These are phyloP conservation scores for Ptychochromis oligacanthus DNA, from an alignment of 2,113 vertebrate genomes.

Conservation along the genomic window DNA sequence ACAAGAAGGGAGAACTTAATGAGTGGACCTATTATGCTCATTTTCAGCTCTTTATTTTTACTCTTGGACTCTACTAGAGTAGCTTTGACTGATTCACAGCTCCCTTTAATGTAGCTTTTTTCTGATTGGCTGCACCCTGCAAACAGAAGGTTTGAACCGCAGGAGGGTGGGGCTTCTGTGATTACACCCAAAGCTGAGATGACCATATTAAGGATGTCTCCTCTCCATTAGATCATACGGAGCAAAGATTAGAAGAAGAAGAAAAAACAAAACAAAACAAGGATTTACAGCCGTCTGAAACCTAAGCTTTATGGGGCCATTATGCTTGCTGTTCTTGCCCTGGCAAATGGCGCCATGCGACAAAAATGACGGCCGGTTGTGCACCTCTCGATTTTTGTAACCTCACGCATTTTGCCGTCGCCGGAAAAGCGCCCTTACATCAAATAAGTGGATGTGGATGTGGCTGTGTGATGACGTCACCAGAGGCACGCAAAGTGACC, in stretches of 20 bases:
- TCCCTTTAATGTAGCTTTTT: background rate
- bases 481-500: too few relatives aligned
- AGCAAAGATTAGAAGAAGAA: background rate
- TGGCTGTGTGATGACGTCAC: too few relatives aligned
- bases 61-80: background rate
- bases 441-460: too few relatives aligned
- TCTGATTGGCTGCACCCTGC: background rate
- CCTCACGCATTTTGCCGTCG: too few relatives aligned
- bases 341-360: too few relatives aligned
- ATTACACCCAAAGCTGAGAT: background rate
- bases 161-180: background rate
- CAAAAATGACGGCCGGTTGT: too few relatives aligned
- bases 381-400: too few relatives aligned
- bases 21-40: background rate
- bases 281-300: background rate
- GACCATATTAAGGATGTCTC: background rate
- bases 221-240: background rate
- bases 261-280: background rate
- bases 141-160: background rate
- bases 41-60: background rate
- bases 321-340: too few relatives aligned
- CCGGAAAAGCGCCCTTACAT: too few relatives aligned
- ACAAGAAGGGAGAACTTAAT: background rate
- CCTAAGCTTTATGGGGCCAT: background rate
- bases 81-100: background rate